A percentile compares a stretch with the other conserved stretches of the same genome.
These are phyloP conservation scores for Callaeas wilsoni DNA, from an alignment of 2,113 vertebrate species.

Conservation along the genomic window DNA sequence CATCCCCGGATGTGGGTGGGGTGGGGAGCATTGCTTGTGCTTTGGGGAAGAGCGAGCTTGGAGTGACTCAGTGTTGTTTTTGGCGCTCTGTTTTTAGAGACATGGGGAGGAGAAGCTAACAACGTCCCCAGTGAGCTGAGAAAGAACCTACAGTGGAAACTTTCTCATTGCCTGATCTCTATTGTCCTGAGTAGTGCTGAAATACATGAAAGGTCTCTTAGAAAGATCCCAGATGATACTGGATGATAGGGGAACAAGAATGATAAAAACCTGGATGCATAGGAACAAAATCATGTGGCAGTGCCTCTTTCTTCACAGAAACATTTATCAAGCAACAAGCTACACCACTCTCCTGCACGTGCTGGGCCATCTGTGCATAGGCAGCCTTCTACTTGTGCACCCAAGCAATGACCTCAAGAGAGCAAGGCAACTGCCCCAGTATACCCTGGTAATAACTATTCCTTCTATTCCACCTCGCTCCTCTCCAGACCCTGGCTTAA, in stretches of 20 bases:
- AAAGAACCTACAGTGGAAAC: background rate
- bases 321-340: background rate
- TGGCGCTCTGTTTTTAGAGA: constrained; percentile 43
- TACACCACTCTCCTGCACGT: background rate
- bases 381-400: background rate
- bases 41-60: constrained; percentile 36
- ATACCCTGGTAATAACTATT: background rate
- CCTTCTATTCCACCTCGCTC: background rate
- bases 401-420: background rate
- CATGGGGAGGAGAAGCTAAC: constrained; percentile 26
- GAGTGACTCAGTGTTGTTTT: constrained; percentile 59
- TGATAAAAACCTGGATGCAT: background rate
- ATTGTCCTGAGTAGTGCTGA: background rate
- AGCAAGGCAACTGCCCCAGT: background rate
- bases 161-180: background rate
- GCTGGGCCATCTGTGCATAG: background rate
- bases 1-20: constrained; percentile 13
- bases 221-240: background rate
- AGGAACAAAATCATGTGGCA: background rate
- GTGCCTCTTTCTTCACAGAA: background rate
- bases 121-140: constrained; percentile 18
- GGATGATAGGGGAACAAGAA: background rate
- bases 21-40: background rate
- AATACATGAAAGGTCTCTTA: background rate
- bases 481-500: background rate